Base-by-base conservation (phyloP, 2,888 invertebrate species). In the Lasioglossum malachurum region DNA sequence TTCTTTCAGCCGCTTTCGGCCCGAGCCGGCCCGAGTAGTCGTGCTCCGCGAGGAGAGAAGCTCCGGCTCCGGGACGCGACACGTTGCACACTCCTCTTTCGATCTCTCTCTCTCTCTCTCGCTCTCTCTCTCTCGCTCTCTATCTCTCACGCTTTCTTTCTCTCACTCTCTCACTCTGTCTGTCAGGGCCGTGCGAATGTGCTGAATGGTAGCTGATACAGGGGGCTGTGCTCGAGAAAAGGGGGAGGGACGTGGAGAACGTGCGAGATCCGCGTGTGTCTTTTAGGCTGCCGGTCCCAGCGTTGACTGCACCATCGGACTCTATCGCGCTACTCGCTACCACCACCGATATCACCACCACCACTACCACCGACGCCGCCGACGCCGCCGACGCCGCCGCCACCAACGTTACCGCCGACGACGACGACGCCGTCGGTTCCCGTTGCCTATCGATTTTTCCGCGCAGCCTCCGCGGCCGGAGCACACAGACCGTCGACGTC, bases 391-490 rank as follows among this genome's bases (percentile, higher is more conserved):
- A 27, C 84, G 85, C 44, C 85, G 78, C 41, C 82, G 78, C 38
- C 83, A 84, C 60, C 74, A 79, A 78, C 85, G 80, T 38, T 84
- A 84, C 44, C 86, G 82, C 41, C 82, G 80, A n/a, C 83, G 87
- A 67, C 74, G 82, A 80, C 79, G 90, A 83, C 82, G 91, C 91
- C 84, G 87, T 83, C 89, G 87, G 84, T 81, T 84, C 82, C 87
- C 86, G 87, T 87, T 91, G 90, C 80, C 91, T 94, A 94, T 94
- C 94, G 94, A 94, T 94, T 94, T 94, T 94, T 94, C 94, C 94
- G 94, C 94, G 94, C 94, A 94, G 94, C 94, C 94, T 94, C 94
- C 94, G 92, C 94, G 92, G 90, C 91, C 88, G 93, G 92, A 92
- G 91, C 92, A 91, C 87, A 90, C 85, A 76, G 90, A 87, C 85